Evolutionary conservation across 1,140 invertebrate species (phyloP).

Genomic region (Zaprionus taronus): DNA sequence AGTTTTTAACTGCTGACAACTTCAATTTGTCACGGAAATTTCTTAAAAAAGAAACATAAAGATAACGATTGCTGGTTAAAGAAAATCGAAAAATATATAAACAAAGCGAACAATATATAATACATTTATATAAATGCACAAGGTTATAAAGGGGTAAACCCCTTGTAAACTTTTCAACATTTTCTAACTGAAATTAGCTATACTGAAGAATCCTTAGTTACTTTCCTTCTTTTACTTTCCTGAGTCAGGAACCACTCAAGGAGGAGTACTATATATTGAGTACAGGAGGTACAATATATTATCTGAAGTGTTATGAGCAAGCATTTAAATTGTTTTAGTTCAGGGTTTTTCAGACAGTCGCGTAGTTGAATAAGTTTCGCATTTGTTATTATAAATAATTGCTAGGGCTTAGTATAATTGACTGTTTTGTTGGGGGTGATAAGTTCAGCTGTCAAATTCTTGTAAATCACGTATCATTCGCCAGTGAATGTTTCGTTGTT

Average conservation of each 20-base stretch:
- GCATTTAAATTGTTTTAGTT: not conserved
- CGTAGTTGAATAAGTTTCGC: conserved; percentile 27
- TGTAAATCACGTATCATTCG: conserved; percentile 35
- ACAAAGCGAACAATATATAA: not conserved
- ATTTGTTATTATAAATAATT: conserved; percentile 43
- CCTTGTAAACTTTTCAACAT: not conserved
- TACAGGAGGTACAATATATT: not conserved
- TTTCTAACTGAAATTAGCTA: too few species aligned
- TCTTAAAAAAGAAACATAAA: not conserved
- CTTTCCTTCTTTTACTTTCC: not conserved
- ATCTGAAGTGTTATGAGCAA: not conserved
- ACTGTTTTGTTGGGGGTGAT: conserved; percentile 17
- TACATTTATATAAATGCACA: not conserved
- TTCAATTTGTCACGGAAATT: conserved; percentile 18
- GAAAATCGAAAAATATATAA: not conserved
- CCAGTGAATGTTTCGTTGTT: not conserved
- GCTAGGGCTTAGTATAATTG: conserved; percentile 27
- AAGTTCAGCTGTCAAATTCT: conserved; percentile 32
- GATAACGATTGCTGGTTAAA: not conserved
- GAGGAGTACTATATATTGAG: not conserved
- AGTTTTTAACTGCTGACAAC: conserved; percentile 6
- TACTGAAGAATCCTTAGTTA: not conserved
- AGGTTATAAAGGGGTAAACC: too few species aligned
- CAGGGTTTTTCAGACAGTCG: conserved; percentile 2
- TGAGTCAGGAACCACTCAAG: not conserved